These are phyloP conservation scores for Drosophila austrosaltans DNA, from an alignment of 2,888 invertebrate genomes.

Conservation along the genomic window DNA sequence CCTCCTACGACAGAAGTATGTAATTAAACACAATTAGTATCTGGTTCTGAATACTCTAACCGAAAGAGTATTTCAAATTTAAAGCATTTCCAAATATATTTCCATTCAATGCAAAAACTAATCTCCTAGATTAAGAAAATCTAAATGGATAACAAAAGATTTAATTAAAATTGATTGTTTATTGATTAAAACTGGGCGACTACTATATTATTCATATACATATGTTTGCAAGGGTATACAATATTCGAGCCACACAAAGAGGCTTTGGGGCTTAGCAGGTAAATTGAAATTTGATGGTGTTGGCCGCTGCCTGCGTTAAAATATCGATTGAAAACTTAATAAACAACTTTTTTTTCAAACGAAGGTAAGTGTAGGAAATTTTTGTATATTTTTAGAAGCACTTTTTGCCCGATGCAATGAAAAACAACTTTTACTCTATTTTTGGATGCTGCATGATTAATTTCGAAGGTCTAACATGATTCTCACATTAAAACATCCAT, in stretches of 20 bases:
- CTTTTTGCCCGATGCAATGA: not conserved
- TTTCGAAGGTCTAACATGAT: conserved; percentile 15
- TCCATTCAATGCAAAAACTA: too few relatives aligned
- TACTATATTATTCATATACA: too few relatives aligned
- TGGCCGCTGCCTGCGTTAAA: not conserved
- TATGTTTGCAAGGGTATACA: not conserved
- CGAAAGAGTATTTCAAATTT: conserved; percentile 36
- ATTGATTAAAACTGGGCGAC: not conserved
- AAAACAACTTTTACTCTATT: conserved; percentile 1
- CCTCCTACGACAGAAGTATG: conserved; percentile 2
- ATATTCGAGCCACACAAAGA: not conserved
- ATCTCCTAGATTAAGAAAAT: too few relatives aligned
- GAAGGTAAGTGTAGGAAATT: not conserved
- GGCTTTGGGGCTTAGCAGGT: not conserved
- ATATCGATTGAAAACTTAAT: conserved; percentile 8
- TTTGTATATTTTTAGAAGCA: conserved; percentile 1
- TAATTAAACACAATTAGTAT: conserved; percentile 48
- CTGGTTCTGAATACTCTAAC: conserved; percentile 29
- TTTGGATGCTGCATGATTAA: conserved; percentile 10
- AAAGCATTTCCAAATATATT: not conserved
- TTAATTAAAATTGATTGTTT: too few relatives aligned
- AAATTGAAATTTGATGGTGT: not conserved
- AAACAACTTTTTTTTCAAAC: not conserved
- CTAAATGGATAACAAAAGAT: too few relatives aligned
- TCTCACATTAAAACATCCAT: conserved; percentile 2